Evolutionary conservation across 2,888 invertebrate species (phyloP).

Genomic region (Drosophila kokeensis): DNA sequence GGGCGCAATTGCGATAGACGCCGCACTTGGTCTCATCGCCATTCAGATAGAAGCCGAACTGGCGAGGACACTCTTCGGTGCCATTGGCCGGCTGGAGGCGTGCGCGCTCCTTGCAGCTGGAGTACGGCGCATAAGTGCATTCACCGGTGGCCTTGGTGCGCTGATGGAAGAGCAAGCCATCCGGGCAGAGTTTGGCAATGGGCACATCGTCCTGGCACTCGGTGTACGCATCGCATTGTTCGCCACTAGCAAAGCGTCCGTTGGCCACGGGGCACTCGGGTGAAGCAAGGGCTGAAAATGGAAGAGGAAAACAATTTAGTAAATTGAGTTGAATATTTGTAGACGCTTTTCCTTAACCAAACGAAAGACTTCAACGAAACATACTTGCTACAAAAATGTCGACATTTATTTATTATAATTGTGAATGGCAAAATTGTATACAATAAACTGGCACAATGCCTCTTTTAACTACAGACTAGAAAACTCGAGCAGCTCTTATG

Average conservation of each 20-base stretch:
- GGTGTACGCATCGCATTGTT: slow-evolving; percentile 91
- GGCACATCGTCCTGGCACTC: slow-evolving; percentile 90
- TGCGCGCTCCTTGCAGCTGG: slow-evolving; percentile 90
- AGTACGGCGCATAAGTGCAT: slow-evolving; percentile 93
- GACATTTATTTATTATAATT: slow-evolving; percentile 43
- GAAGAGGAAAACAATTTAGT: background rate
- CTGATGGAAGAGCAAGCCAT: slow-evolving; percentile 90
- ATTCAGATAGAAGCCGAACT: slow-evolving; percentile 88
- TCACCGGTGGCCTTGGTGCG: slow-evolving; percentile 86
- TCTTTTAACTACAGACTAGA: slow-evolving; percentile 78
- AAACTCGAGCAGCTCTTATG: slow-evolving; percentile 68
- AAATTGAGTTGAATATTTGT: background rate
- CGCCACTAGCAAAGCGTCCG: slow-evolving; percentile 88
- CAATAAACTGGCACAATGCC: slow-evolving; percentile 45
- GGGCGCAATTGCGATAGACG: slow-evolving; percentile 92
- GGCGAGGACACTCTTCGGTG: slow-evolving; percentile 90
- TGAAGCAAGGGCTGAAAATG: slow-evolving; percentile 60
- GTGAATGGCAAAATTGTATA: slow-evolving; percentile 45
- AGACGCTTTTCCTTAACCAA: background rate
- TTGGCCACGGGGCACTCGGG: slow-evolving; percentile 88
- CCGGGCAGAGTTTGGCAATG: slow-evolving; percentile 91
- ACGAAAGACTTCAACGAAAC: slow-evolving; percentile 47
- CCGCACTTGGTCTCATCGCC: slow-evolving; percentile 90
- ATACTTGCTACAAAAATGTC: slow-evolving; percentile 27
- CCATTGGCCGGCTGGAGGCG: slow-evolving; percentile 87